Conservation (phyloP, 2,797 vertebrate species). For the Danio kyathit region DNA sequence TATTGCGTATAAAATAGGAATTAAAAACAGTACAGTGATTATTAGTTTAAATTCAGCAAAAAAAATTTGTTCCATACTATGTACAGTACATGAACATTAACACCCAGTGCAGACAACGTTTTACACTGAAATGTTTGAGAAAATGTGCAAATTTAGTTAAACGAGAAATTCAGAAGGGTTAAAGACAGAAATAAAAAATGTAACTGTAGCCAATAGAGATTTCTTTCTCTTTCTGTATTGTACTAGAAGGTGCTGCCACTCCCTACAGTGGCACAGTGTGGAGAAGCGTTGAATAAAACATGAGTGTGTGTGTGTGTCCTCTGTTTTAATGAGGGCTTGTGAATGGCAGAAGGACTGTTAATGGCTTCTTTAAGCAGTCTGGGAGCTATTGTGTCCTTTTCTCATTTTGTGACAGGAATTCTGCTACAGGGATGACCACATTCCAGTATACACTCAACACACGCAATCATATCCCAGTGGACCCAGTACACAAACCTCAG, state of each 20-base stretch:
- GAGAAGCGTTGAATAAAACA: constrained; percentile 57
- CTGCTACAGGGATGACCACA: constrained; percentile 13
- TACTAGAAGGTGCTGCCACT: constrained; percentile 1
- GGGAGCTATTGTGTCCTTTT: constrained; percentile 29
- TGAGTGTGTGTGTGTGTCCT: constrained; percentile 40
- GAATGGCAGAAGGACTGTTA: constrained; percentile 35
- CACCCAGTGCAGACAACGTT: too few species aligned
- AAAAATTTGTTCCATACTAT: too few species aligned
- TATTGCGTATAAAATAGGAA: too few species aligned
- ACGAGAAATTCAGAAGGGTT: background rate
- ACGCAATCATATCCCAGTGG: constrained; percentile 12
- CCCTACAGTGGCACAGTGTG: constrained; percentile 41
- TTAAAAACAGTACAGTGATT: too few species aligned
- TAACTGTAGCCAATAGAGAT: background rate
- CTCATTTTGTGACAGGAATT: constrained; percentile 16
- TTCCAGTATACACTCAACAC: constrained; percentile 14
- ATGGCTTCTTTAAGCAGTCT: constrained; percentile 44
- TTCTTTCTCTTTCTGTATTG: background rate
- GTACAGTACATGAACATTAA: too few species aligned
- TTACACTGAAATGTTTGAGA: too few species aligned
- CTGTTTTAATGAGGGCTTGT: constrained; percentile 44
- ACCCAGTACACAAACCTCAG: background rate
- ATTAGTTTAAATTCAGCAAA: too few species aligned
- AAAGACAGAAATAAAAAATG: background rate
- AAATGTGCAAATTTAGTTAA: too few species aligned